Evolutionary conservation across 2,888 invertebrate species (phyloP).

Genomic region (Epicampocera succincta): DNA sequence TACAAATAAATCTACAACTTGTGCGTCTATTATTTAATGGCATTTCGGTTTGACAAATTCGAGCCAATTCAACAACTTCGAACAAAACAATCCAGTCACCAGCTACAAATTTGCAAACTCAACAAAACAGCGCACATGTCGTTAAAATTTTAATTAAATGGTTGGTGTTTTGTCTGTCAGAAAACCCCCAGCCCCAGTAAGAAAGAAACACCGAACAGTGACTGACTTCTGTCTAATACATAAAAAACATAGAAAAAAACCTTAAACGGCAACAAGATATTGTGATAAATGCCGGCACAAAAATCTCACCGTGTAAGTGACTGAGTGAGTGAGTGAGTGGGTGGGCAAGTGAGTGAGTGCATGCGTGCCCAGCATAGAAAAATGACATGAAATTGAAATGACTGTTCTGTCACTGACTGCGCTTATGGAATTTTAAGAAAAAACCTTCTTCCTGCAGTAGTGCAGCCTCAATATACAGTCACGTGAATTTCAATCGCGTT

Average conservation of each 20-base stretch:
- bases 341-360: no score
- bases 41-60: constrained; percentile 56
- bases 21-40: constrained; percentile 47
- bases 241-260: no score
- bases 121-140: neutral
- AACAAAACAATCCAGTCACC: neutral
- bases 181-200: neutral
- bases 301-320: no score
- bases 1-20: constrained; percentile 44
- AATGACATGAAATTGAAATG: constrained; percentile 11
- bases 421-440: constrained; percentile 1
- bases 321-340: no score
- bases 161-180: constrained; percentile 35
- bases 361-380: no score
- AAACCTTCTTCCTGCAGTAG: neutral
- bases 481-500: constrained; percentile 32
- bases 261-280: no score
- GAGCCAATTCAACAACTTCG: constrained; percentile 30
- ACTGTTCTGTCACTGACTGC: neutral
- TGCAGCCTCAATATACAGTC: constrained; percentile 1
- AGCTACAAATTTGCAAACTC: neutral
- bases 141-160: constrained; percentile 53
- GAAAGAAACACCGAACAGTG: neutral
- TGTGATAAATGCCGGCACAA: no score
- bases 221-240: neutral